Conservation (phyloP, 2,888 invertebrate genomes). For the Nasonovia ribisnigri region DNA sequence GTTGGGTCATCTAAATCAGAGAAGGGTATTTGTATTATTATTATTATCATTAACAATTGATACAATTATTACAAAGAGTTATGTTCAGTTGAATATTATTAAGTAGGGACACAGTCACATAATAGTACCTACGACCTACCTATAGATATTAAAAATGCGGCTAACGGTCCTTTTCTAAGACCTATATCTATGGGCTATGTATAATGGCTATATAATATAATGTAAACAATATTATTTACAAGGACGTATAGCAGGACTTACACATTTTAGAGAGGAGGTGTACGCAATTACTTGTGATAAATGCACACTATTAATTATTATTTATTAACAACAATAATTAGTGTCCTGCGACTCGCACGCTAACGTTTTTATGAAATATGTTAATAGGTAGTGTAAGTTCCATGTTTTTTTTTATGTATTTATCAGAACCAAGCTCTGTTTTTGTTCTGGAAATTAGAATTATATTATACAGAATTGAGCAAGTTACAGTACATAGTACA, state of each 20-base stretch:
- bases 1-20: background rate
- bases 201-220: background rate
- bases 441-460: background rate
- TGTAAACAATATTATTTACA: background rate
- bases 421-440: background rate
- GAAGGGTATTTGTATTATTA: background rate
- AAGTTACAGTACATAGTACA: too few relatives aligned
- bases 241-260: background rate
- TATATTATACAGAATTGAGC: background rate
- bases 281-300: background rate
- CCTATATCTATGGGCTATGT: background rate
- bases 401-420: background rate
- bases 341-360: background rate
- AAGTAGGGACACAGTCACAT: background rate
- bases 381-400: background rate
- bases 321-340: background rate
- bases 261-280: background rate
- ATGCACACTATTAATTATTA: background rate
- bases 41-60: background rate
- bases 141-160: background rate
- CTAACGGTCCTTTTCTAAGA: background rate
- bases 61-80: background rate
- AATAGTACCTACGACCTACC: background rate
- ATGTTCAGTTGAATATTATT: background rate
- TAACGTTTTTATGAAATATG: background rate